A percentile compares a stretch with the other conserved stretches of the same genome.
Evolutionary conservation across 23 tunicate species (phyloP).

Genomic region (Trididemnum miniatum): DNA sequence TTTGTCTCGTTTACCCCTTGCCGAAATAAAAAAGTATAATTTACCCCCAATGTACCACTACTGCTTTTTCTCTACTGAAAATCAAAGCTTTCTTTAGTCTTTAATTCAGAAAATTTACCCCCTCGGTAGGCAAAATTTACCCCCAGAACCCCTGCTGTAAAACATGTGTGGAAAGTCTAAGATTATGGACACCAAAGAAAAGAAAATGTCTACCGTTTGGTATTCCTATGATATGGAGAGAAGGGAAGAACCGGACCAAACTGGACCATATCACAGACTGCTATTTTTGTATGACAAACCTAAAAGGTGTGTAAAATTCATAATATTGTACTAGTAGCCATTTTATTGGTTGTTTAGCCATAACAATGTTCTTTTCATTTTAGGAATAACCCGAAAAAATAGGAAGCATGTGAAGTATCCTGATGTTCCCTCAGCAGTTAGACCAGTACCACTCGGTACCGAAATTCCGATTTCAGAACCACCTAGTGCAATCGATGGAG

Average conservation of each 20-base stretch:
- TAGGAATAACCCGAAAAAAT: constrained; percentile 18
- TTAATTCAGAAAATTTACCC: no score
- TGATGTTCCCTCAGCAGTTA: constrained; percentile 28
- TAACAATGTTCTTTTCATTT: constrained; percentile 6
- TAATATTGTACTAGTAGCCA: background rate
- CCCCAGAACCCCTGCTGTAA: constrained; percentile 17
- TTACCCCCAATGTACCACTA: no score
- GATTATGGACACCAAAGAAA: constrained; percentile 30
- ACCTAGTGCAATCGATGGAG: constrained; percentile 14
- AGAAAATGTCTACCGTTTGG: constrained; percentile 34
- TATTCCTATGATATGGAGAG: constrained; percentile 38
- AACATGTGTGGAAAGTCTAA: constrained; percentile 29
- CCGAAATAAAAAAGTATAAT: no score
- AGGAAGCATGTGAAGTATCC: constrained; percentile 23
- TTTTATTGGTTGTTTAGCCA: constrained; percentile 10
- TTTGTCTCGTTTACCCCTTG: no score
- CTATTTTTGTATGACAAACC: constrained; percentile 32
- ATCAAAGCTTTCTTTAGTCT: no score
- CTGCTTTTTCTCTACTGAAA: no score
- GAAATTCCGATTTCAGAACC: constrained; percentile 23
- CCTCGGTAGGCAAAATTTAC: constrained; percentile 3
- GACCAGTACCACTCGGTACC: constrained; percentile 19
- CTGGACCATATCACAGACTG: constrained; percentile 40
- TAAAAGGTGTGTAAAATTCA: constrained; percentile 15
- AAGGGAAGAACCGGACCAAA: constrained; percentile 20